Evolutionary conservation across 2,888 invertebrate species (phyloP).

Genomic region (Drosophila mettleri): DNA sequence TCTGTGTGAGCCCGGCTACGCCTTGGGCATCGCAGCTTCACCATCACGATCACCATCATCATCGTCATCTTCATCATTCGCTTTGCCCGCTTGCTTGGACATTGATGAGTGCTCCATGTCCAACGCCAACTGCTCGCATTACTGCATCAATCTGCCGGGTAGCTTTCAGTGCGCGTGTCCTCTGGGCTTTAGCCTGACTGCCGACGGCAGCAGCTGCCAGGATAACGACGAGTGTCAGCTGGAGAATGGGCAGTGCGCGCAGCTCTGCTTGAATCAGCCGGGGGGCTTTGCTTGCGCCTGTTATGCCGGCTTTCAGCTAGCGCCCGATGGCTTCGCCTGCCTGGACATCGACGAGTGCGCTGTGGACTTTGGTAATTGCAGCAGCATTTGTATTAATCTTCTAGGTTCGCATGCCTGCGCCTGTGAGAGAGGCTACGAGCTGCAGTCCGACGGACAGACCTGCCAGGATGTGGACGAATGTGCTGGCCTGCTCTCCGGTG

Average conservation of each 20-base stretch:
- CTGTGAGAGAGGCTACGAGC: slow-evolving; percentile 85
- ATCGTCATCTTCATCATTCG: slow-evolving; percentile 23
- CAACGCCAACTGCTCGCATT: slow-evolving; percentile 88
- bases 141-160: slow-evolving; percentile 86
- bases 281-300: slow-evolving; percentile 87
- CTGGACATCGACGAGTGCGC: slow-evolving; percentile 87
- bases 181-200: slow-evolving; percentile 82
- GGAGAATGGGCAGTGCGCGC: slow-evolving; percentile 87
- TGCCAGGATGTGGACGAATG: slow-evolving; percentile 86
- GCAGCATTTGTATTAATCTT: slow-evolving; percentile 87
- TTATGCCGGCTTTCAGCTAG: slow-evolving; percentile 82
- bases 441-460: slow-evolving; percentile 79
- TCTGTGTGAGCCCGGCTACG: slow-evolving; percentile 85
- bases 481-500: slow-evolving; percentile 67
- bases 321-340: slow-evolving; percentile 80
- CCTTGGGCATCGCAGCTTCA: slow-evolving; percentile 73
- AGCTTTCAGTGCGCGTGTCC: slow-evolving; percentile 86
- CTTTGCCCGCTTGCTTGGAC: slow-evolving; percentile 84
- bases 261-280: slow-evolving; percentile 86
- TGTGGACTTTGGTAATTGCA: slow-evolving; percentile 86
- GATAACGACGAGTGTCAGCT: slow-evolving; percentile 84
- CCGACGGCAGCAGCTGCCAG: slow-evolving; percentile 1
- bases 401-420: slow-evolving; percentile 85
- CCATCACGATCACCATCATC: slow-evolving; percentile 20
- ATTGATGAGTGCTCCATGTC: slow-evolving; percentile 85